Conservation (phyloP, 2,113 vertebrate species). For the Tonatia bakeri region DNA sequence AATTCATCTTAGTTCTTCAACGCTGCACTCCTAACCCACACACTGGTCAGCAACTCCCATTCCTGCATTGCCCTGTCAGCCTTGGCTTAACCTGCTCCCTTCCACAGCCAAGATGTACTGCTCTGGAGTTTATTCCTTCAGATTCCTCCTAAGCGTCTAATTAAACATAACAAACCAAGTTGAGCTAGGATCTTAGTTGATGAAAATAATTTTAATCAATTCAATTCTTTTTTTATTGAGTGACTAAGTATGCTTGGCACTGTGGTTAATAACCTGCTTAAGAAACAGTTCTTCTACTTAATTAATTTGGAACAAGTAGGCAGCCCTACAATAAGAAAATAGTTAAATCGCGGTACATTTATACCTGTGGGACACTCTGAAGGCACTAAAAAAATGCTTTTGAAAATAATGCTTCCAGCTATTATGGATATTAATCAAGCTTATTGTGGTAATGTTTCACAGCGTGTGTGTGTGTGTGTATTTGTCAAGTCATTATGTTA, state of each 20-base stretch:
- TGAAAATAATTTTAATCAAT: not conserved
- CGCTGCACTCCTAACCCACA: too few relatives aligned
- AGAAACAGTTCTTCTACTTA: not conserved
- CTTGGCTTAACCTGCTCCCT: not conserved
- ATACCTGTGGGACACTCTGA: not conserved
- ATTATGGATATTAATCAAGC: not conserved
- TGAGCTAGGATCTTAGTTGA: not conserved
- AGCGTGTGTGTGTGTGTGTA: too few relatives aligned
- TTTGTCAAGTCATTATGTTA: not conserved
- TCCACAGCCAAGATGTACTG: not conserved
- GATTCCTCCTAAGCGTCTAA: not conserved
- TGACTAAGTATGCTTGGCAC: not conserved
- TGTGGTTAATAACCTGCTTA: slow-evolving; percentile 2
- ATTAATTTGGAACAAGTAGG: not conserved
- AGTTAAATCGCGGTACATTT: not conserved
- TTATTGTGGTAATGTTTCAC: not conserved
- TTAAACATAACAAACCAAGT: not conserved
- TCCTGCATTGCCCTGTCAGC: not conserved
- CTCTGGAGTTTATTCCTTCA: not conserved
- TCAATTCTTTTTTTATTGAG: not conserved
- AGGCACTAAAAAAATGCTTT: slow-evolving; percentile 10
- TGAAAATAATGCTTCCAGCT: not conserved
- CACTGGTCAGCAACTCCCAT: not conserved
- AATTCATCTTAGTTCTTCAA: not conserved
- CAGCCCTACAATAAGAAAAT: not conserved